Percentiles rank a stretch among this genome's conserved stretches.
Evolutionary conservation across 2,797 vertebrate genomes (phyloP).

Genomic region (Epinephelus awoara): DNA sequence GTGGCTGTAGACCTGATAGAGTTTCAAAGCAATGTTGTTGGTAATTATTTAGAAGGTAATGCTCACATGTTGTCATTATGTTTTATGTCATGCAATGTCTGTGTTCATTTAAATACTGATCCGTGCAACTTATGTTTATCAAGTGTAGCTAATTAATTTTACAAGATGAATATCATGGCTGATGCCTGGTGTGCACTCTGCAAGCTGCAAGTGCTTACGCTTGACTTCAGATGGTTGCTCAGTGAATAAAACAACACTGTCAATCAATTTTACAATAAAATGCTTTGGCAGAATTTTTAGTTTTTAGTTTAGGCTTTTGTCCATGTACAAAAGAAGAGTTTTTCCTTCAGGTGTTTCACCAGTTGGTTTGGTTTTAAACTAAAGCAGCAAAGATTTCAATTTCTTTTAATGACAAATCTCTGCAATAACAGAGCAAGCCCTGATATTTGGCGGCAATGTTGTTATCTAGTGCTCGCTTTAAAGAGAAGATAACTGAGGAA

Average conservation of each 20-base stretch:
- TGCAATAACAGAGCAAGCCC: conserved; percentile 5
- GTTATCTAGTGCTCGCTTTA: conserved; percentile 15
- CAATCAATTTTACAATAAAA: background rate
- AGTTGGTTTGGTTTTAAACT: background rate
- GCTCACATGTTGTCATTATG: background rate
- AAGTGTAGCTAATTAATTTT: conserved; percentile 20
- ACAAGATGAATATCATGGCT: background rate
- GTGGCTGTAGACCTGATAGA: background rate
- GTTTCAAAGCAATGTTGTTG: background rate
- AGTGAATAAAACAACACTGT: background rate
- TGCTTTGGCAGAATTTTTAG: background rate
- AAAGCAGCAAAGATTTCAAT: background rate
- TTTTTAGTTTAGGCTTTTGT: background rate
- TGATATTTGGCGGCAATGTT: conserved; percentile 16
- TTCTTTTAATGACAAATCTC: conserved; percentile 11
- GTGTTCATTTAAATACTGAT: background rate
- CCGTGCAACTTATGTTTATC: background rate
- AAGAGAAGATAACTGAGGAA: conserved; percentile 19
- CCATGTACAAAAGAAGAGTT: background rate
- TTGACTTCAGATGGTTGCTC: background rate
- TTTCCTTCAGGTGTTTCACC: conserved; percentile 5
- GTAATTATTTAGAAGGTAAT: conserved; percentile 10
- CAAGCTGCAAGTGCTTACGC: background rate
- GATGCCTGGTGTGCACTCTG: background rate
- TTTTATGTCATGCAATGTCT: background rate